Percentiles rank a stretch among this genome's conserved stretches.
Evolutionary conservation across 2,888 invertebrate genomes (phyloP).

Genomic region (Limnephilus rhombicus): DNA sequence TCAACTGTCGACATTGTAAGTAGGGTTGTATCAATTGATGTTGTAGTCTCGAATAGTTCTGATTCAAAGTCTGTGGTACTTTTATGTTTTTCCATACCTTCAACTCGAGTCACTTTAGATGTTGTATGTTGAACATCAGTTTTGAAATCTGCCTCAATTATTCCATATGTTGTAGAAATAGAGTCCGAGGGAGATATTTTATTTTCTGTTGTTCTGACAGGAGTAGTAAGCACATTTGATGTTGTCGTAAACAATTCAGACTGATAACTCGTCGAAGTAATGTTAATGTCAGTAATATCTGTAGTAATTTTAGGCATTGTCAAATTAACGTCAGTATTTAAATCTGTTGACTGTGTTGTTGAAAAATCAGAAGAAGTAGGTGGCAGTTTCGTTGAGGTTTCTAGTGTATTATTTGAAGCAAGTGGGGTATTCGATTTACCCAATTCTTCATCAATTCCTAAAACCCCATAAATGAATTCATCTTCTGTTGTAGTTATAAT

Average conservation of each 20-base stretch:
- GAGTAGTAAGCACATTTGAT: not conserved
- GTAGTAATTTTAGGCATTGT: not conserved
- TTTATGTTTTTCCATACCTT: not conserved
- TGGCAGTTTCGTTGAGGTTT: slow-evolving; percentile 4
- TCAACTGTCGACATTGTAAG: not conserved
- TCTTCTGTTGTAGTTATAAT: slow-evolving; percentile 48
- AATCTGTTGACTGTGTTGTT: slow-evolving; percentile 11
- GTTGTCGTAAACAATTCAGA: not conserved
- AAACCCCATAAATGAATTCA: slow-evolving; percentile 60
- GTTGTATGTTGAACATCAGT: not conserved
- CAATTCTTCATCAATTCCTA: slow-evolving; percentile 52
- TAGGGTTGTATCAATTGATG: not conserved
- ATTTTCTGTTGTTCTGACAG: not conserved
- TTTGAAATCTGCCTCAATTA: not conserved
- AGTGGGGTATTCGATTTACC: slow-evolving; percentile 57
- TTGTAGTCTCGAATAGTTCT: slow-evolving; percentile 13
- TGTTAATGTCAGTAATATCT: not conserved
- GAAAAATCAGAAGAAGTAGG: not conserved
- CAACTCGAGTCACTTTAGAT: not conserved
- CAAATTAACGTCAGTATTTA: not conserved
- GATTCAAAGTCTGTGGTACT: not conserved
- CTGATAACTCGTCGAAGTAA: not conserved
- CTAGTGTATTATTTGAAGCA: slow-evolving; percentile 13
- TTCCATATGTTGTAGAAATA: not conserved
- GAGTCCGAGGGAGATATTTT: not conserved